Evolutionary conservation across 2,888 invertebrate genomes (phyloP).

Genomic region (Cyaniris semiargus): DNA sequence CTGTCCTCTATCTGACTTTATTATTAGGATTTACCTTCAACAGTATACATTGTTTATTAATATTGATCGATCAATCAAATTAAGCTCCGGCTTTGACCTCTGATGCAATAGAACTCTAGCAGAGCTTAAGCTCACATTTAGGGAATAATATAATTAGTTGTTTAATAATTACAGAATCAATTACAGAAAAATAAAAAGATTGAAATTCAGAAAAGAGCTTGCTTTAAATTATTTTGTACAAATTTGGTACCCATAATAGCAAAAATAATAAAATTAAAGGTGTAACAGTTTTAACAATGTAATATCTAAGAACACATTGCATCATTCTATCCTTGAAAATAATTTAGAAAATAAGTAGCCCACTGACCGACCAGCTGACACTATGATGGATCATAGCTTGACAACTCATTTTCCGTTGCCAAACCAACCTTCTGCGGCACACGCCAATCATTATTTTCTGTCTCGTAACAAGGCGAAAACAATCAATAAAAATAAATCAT

Average conservation of each 20-base stretch:
- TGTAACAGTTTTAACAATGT: not conserved
- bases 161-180: not conserved
- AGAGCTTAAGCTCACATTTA: not conserved
- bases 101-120: not conserved
- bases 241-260: no score
- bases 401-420: slow-evolving; percentile 79
- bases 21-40: not conserved
- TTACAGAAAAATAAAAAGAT: not conserved
- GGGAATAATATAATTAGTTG: not conserved
- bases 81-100: not conserved
- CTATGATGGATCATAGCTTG: slow-evolving; percentile 71
- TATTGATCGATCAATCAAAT: not conserved
- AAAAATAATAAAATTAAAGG: not conserved
- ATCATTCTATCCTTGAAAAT: slow-evolving; percentile 11
- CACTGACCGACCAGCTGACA: slow-evolving; percentile 12
- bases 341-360: not conserved
- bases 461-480: slow-evolving; percentile 79
- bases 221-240: not conserved
- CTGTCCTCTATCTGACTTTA: not conserved
- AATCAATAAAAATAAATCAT: slow-evolving; percentile 81
- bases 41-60: not conserved
- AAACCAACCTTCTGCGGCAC: slow-evolving; percentile 73
- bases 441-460: slow-evolving; percentile 78
- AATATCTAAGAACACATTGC: not conserved
- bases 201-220: not conserved